Evolutionary conservation across 1,140 invertebrate genomes (phyloP).

Genomic region (Drosophila sturtevanti): DNA sequence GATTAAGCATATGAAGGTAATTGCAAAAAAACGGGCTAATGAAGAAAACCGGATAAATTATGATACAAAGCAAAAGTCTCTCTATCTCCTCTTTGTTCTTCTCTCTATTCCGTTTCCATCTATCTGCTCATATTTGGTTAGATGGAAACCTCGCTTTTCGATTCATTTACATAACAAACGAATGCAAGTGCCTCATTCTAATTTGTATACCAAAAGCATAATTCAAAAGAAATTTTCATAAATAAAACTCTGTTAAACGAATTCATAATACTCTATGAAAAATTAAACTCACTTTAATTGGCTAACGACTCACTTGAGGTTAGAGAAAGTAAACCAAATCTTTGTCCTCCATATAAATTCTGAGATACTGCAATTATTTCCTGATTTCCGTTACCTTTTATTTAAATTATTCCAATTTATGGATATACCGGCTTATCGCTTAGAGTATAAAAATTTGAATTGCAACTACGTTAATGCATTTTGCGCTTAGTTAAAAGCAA

Average conservation of each 20-base stretch:
- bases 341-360: too few species aligned
- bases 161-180: constrained; percentile 39
- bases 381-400: too few species aligned
- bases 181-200: constrained; percentile 43
- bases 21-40: background rate
- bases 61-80: background rate
- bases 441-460: constrained; percentile 57
- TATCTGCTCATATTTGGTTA: background rate
- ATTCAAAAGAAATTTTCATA: constrained; percentile 28
- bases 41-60: background rate
- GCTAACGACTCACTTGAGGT: too few species aligned
- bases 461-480: constrained; percentile 67
- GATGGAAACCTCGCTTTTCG: background rate
- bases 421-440: background rate
- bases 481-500: constrained; percentile 62
- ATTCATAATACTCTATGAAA: background rate
- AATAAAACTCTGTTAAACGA: too few species aligned
- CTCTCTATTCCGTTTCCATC: background rate
- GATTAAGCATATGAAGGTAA: constrained; percentile 55
- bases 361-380: too few species aligned
- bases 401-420: too few species aligned
- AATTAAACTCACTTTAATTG: background rate
- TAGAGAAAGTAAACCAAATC: too few species aligned
- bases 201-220: constrained; percentile 67
- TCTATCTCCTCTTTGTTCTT: background rate